A percentile compares a stretch with the other conserved stretches of the same genome.
phyloP scores from a whole-genome alignment of 2,888 invertebrate genomes.

The Clunio marinus region DNA sequence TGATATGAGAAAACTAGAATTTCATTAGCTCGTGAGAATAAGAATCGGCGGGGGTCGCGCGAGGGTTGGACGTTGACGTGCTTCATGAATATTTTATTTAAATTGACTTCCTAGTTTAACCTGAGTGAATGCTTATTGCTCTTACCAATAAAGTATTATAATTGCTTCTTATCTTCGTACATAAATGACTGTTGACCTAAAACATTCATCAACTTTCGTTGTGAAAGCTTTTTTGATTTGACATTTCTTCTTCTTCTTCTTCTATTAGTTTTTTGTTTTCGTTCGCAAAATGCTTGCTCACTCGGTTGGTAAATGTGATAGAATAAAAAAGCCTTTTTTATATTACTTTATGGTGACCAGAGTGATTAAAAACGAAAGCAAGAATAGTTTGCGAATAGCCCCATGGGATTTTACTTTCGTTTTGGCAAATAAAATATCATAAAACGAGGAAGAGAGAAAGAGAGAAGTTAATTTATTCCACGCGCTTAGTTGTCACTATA shows the following conservation, averaged over 20 bases:
- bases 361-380: no score
- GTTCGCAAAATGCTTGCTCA: slow-evolving; percentile 1
- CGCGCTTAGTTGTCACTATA: slow-evolving; percentile 32
- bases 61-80: slow-evolving; percentile 18
- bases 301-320: no score
- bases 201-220: slow-evolving; percentile 35
- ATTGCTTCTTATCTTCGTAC: slow-evolving; percentile 36
- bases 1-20: slow-evolving; percentile 8
- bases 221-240: slow-evolving; percentile 20
- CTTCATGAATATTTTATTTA: slow-evolving; percentile 39
- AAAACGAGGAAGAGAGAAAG: neutral
- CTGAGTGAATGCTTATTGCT: slow-evolving; percentile 26
- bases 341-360: no score
- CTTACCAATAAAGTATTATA: slow-evolving; percentile 36
- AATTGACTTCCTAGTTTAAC: slow-evolving; percentile 38
- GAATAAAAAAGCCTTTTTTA: no score
- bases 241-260: neutral
- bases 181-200: slow-evolving; percentile 39
- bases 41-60: neutral
- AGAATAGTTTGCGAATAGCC: no score
- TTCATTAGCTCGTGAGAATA: neutral
- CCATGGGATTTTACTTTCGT: neutral
- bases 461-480: neutral
- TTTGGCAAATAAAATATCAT: neutral
- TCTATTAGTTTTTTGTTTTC: neutral